phyloP scores from a whole-genome alignment of 2,113 vertebrate genomes.

The Triplophysa tibetana region DNA sequence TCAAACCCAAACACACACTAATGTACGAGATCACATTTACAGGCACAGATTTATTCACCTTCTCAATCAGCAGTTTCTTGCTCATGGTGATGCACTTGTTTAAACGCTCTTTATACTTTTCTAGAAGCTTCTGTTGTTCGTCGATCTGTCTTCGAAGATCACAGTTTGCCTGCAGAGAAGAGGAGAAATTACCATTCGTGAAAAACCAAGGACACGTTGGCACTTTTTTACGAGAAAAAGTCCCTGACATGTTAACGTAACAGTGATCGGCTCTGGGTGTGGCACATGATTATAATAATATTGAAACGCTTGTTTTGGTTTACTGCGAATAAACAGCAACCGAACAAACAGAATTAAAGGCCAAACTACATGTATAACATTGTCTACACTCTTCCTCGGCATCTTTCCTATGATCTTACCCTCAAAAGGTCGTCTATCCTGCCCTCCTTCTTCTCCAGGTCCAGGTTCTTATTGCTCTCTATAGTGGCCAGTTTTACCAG shows the following conservation, averaged over 20 bases:
- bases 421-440: slow-evolving; percentile 98
- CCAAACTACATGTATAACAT: too few species aligned
- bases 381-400: neutral
- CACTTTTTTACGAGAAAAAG: neutral
- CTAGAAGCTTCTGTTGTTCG: slow-evolving; percentile 99
- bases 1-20: neutral
- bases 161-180: slow-evolving; percentile 89
- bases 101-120: slow-evolving; percentile 99
- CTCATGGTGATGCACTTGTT: slow-evolving; percentile 99
- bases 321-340: too few species aligned
- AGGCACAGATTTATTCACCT: slow-evolving; percentile 71
- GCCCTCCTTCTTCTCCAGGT: slow-evolving; percentile 99
- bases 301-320: too few species aligned
- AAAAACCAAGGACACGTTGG: too few species aligned
- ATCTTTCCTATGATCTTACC: slow-evolving; percentile 75
- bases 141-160: slow-evolving; percentile 99
- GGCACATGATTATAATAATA: neutral
- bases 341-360: too few species aligned
- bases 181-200: neutral
- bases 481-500: slow-evolving; percentile 96
- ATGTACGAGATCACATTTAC: neutral
- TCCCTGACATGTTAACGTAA: neutral
- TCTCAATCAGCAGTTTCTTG: slow-evolving; percentile 99
- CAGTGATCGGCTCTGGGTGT: neutral
- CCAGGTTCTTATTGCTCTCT: slow-evolving; percentile 98